Evolutionary conservation across 2,797 vertebrate species (phyloP), one percentile per base, ranked within the genome.

Genomic region (Eptatretus atami): DNA sequence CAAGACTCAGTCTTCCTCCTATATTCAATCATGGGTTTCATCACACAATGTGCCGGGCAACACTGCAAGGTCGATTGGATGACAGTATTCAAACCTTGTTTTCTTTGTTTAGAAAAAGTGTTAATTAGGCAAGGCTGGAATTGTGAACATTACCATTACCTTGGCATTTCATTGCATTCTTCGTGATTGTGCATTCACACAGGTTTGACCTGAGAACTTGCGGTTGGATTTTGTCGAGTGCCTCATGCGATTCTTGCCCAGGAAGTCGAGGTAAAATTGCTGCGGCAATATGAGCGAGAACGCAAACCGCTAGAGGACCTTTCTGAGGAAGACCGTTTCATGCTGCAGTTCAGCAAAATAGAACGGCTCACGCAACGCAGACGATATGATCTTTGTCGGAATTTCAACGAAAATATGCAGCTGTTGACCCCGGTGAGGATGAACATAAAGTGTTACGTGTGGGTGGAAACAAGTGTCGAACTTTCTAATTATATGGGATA

Each of bases 301-400:
- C 71, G 86, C 13, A 83, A 84, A 63, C 82, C 90, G 0, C 74
- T 85, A 71, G 88, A 94, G 53, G 84, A 90, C 72, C 76, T 96
- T 63, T 78, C 85, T 0, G 83, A 83, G 2, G 90, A 95, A 70
- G 88, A 96, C 67, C 78, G 86, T 53, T 96, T 96, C 77, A 96
- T 96, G 90, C 72, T 94, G 66, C 73, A 80, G 3, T 92, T 95
- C 73, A 85, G 86, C 78, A 93, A 90, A 71, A 87, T 96, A 64
- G 88, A 95, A 70, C 75, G 90, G 54, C 82, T 96, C 70, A 84
- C 84, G 0, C 90, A 95, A 73, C 77, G 88, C 55, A 94, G 86
- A 84, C 79, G 67, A 84, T 86, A 95, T 96, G 78, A 86, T 86
- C 3, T 96, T 95, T 66, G 78, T 96, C 1, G 90, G 90, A 96